Base-by-base conservation (phyloP, 2,888 invertebrate species). In the Boloria euphrosyne region DNA sequence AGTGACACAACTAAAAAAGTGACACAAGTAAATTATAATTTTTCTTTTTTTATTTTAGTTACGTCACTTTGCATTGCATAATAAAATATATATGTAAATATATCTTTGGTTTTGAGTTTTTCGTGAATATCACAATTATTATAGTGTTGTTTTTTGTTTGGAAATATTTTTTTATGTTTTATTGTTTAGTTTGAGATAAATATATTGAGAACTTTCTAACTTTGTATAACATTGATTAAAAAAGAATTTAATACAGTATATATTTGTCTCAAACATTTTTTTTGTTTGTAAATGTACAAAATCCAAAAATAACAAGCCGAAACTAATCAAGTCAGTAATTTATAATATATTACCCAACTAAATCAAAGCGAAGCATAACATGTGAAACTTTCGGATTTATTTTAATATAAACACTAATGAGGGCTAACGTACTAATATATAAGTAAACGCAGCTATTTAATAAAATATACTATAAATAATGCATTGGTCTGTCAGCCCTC, bases 401-500 rank as follows among this genome's bases (percentile, higher is more conserved):
- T 18, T 13, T 13, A 13, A 14, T 43, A 17, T 61, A n/a, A 46
- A 58, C 22, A 58, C n/a, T 60, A 60, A 61, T 17, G 13, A 6
- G 44, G 61, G 43, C 43, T 61, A 61, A 61, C n/a, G 14, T 51
- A 61, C 61, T 61, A 61, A 52, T 61, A 16, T 61, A n/a, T 51
- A n/a, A 13, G 18, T 61, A 52, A 43, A 14, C 31, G 27, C 43
- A 43, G 16, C 22, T 22, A 43, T 16, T 50, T 31, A 38, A 16
- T 31, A 18, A n/a, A 57, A 10, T 46, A n/a, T 46, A 10, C 31
- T 38, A 38, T 10, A 38, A 7, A 38, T 57, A 57, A 55, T n/a
- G n/a, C 14, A 27, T 49, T 38, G 17, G 38, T 59, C 38, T 49
- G 38, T 49, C 47, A 49, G 49, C 59, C 59, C 49, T 18, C 49